phyloP scores from a whole-genome alignment of 1,140 invertebrate genomes.

The Heterodera schachtii region DNA sequence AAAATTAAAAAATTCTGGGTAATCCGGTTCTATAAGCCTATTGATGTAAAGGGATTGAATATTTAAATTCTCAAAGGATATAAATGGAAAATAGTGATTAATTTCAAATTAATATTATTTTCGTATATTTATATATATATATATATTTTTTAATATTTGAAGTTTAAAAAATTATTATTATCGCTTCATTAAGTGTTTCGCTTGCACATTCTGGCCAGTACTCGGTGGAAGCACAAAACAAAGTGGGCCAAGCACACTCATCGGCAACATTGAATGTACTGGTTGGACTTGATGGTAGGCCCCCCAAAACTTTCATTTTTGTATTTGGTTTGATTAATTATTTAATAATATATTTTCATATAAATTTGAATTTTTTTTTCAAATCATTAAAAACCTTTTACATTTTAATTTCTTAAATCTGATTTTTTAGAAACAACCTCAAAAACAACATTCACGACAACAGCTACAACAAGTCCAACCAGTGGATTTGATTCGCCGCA shows the following conservation, averaged over 20 bases:
- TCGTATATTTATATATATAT: no score
- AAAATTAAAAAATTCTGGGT: no score
- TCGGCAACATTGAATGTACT: conserved; percentile 78
- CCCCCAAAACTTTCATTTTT: no score
- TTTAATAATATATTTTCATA: no score
- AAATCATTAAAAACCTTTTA: not conserved
- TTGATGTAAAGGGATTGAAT: no score
- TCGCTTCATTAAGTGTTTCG: conserved; percentile 8
- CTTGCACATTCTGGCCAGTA: conserved; percentile 75
- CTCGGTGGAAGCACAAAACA: conserved; percentile 76
- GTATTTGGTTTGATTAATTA: no score
- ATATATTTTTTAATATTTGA: not conserved
- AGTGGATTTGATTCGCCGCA: not conserved
- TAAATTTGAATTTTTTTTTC: not conserved
- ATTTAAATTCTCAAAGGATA: no score
- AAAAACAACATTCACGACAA: not conserved
- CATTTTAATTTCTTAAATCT: no score
- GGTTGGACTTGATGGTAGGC: not conserved
- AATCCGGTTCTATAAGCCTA: no score
- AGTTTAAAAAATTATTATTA: not conserved
- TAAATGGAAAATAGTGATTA: no score
- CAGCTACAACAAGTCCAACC: not conserved
- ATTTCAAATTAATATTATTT: no score
- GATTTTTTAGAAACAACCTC: not conserved
- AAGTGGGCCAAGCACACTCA: conserved; percentile 78